Base-by-base conservation (phyloP, 2,113 vertebrate genomes). In the Ancistrus triradiatus region DNA sequence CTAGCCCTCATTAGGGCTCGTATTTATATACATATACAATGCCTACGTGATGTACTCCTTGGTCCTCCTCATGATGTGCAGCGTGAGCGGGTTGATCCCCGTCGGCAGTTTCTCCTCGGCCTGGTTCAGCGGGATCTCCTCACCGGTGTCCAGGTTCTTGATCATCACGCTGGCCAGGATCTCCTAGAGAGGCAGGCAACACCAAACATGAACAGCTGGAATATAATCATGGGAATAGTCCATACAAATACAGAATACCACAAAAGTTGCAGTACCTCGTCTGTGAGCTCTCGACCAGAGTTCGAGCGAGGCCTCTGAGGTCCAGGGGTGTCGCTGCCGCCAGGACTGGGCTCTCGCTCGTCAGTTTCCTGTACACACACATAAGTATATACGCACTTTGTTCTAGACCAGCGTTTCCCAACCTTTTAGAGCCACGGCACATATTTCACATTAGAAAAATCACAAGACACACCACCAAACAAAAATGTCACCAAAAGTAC, bases 111-210 rank as follows among this genome's bases (percentile, higher is more conserved):
- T 97, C 77, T 99, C 95, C 75, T 98, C 95, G 0, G 96, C 96
- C 81, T 97, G 86, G 80, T 94, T 99, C 50, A 99, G 75, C 44
- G 96, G 96, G 73, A 99, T 99, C 86, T 99, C 96, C 83, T 99
- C 96, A 62, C 96, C 96, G 2, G 96, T 99, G 83, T 99, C 96
- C 24, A 98, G 85, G 82, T 99, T 99, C 84, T 99, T 99, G 78
- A 99, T 98, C 95, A 99, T 99, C 70, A 99, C 96, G 74, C 94
- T 98, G 21, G 96, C 96, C 74, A 99, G 84, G 79, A 99, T 99
- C 89, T 99, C 95, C 95, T 99, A 49, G n/a, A 59, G 0, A 7
- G 48, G 25, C 19, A 33, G 13, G 22, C 1, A 2, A 47, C 19
- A 27, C 4, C 37, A 33, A 8, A 22, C 31, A 11, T 3, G 24